Evolutionary conservation across 2,113 vertebrate genomes (phyloP), one percentile per base, ranked within the genome.

Genomic region (Phodopus roborovskii): DNA sequence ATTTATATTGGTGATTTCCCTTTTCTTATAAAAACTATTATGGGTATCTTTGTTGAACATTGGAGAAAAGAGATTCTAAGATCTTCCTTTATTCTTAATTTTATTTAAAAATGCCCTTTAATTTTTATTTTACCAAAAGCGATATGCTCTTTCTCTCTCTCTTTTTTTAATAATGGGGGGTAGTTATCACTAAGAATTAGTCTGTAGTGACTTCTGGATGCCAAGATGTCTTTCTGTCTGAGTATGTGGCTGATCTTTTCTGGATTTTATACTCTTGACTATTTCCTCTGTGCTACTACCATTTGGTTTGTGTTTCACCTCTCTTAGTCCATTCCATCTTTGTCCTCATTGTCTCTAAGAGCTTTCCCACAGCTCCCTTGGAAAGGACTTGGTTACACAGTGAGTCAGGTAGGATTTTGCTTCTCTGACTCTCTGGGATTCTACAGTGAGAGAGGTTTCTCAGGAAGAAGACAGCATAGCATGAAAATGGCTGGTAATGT

Each of bases 31-130:
- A 53, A 60, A 92, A 83, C 8, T 68, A 9, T 33, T 30, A 50
- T 75, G 68, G 62, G 30, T 60, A 53, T 30, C 13, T 42, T 85
- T 88, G 22, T 86, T 91, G n/a, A 20, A 50, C 87, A 75, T 24
- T 70, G 15, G 20, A 45, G 19, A 79, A 91, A 82, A 90, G 68
- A 84, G 36, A 79, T n/a, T 94, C 62, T 45, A 50, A 70, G 42
- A 13, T 92, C 36, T 75, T 50, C 88, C 88, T 95, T 94, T 20
- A 83, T 20, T 90, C 42, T 60, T 48, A 30, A 24, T 89, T 88
- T 90, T 90, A 82, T 64, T 90, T 60, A n/a, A 93, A 92, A 92
- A 53, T 81, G 22, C 24, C 22, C 22, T 96, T 45, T 70, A 81
- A 48, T 68, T 3, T 89, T 86, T 62, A 71, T 53, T 90, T 92